Base-by-base conservation (phyloP, 2,888 invertebrate species). In the Aethes cnicana region DNA sequence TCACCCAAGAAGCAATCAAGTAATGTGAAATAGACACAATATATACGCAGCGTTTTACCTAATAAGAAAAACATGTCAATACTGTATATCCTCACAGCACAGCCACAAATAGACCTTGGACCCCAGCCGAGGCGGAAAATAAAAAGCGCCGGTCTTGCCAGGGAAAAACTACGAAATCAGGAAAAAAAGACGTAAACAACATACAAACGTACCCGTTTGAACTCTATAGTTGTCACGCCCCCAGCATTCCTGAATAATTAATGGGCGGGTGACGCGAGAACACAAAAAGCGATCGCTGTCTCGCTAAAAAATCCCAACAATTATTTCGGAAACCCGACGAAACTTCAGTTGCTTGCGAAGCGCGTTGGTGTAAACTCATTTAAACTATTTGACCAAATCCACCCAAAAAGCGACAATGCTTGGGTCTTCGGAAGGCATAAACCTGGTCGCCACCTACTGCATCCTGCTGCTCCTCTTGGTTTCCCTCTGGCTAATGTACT, bases 401-500 rank as follows among this genome's bases (percentile, higher is more conserved):
- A 26, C 9, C 26, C 6, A 9, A n/a, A 7, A 7, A 32, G 8
- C 2, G 8, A 75, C 64, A 61, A 82, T 76, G 70, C 72, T 84
- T 70, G 71, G 67, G 55, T 76, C 84, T 54, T 66, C 74, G 6
- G 94, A 94, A 76, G 92, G 93, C 52, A 86, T 87, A 43, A 94
- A 92, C 69, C 84, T 94, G 59, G 85, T 93, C 57, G 92, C 92
- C 44, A 94, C 94, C 41, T 94, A 94, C 73, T 81, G 91, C 69
- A 93, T 94, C 64, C 82, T 94, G 56, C 86, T 93, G 47, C 72
- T 92, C 30, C 81, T 94, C 23, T 81, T 94, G 35, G 79, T 93
- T 32, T 88, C 92, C 3, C 78, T 94, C 39, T 94, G 93, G 92
- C 74, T 93, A 44, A 77, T 94, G 21, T 94, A 94, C 64, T 92